Percentiles rank a stretch among this genome's conserved stretches.
Evolutionary conservation across 2,113 vertebrate species (phyloP).

Genomic region (Callorhinus ursinus): DNA sequence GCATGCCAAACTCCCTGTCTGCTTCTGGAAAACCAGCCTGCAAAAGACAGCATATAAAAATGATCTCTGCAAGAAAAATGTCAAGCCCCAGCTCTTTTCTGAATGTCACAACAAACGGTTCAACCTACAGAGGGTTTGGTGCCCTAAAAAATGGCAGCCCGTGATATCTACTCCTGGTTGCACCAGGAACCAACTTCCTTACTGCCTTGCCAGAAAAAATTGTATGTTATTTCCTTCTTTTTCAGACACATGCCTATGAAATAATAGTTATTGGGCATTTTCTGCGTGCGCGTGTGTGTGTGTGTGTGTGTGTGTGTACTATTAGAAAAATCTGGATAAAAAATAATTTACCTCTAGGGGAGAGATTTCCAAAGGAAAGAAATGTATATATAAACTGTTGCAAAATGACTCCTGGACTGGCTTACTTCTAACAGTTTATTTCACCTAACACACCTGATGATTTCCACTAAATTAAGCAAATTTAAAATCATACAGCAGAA

Average conservation of each 20-base stretch:
- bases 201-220: not conserved
- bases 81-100: not conserved
- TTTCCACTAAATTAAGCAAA: slow-evolving; percentile 23
- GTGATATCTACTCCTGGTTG: not conserved
- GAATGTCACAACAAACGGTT: not conserved
- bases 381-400: not conserved
- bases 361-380: not conserved
- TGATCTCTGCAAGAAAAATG: not conserved
- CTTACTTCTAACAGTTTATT: not conserved
- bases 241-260: not conserved
- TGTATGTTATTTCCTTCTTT: not conserved
- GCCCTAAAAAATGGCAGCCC: not conserved
- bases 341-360: not conserved
- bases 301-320: not conserved
- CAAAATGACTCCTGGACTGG: not conserved
- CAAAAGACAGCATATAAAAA: not conserved
- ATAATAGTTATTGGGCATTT: not conserved
- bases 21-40: not conserved
- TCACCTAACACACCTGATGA: not conserved
- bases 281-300: not conserved
- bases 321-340: not conserved
- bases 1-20: too few species aligned
- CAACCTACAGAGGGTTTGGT: not conserved
- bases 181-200: not conserved
- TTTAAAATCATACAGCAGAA: not conserved